Evolutionary conservation across 1,140 invertebrate species (phyloP).

Genomic region (Pinna nobilis): DNA sequence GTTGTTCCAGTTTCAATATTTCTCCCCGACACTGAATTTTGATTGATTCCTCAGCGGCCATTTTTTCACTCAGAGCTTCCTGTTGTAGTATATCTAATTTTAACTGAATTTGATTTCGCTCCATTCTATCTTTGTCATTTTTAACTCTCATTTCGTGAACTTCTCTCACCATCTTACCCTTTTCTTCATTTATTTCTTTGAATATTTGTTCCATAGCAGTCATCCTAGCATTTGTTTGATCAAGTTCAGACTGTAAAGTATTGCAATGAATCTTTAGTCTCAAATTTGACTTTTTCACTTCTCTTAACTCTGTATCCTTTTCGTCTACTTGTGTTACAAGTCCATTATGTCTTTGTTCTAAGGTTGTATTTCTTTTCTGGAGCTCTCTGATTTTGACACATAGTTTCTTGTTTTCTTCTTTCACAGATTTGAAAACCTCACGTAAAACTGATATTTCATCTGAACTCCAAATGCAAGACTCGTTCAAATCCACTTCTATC

Average conservation of each 20-base stretch:
- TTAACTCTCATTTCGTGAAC: slow-evolving; percentile 42
- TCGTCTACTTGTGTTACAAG: slow-evolving; percentile 34
- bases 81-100: slow-evolving; percentile 39
- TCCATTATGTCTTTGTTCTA: slow-evolving; percentile 38
- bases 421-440: slow-evolving; percentile 52
- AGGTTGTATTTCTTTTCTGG: slow-evolving; percentile 41
- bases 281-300: slow-evolving; percentile 52
- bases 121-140: slow-evolving; percentile 46
- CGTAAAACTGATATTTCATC: slow-evolving; percentile 51
- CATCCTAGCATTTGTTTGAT: slow-evolving; percentile 41
- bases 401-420: slow-evolving; percentile 45
- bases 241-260: slow-evolving; percentile 44
- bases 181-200: slow-evolving; percentile 50
- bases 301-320: slow-evolving; percentile 36
- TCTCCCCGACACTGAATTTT: slow-evolving; percentile 50
- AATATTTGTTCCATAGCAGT: slow-evolving; percentile 55
- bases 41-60: slow-evolving; percentile 47
- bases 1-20: slow-evolving; percentile 49
- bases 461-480: slow-evolving; percentile 53
- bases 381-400: slow-evolving; percentile 45
- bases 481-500: slow-evolving; percentile 39
- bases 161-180: slow-evolving; percentile 48
- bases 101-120: slow-evolving; percentile 30
- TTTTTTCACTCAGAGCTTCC: slow-evolving; percentile 46
- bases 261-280: slow-evolving; percentile 57